Evolutionary conservation across 1,140 invertebrate genomes (phyloP).

Genomic region (Drosophila orena): DNA sequence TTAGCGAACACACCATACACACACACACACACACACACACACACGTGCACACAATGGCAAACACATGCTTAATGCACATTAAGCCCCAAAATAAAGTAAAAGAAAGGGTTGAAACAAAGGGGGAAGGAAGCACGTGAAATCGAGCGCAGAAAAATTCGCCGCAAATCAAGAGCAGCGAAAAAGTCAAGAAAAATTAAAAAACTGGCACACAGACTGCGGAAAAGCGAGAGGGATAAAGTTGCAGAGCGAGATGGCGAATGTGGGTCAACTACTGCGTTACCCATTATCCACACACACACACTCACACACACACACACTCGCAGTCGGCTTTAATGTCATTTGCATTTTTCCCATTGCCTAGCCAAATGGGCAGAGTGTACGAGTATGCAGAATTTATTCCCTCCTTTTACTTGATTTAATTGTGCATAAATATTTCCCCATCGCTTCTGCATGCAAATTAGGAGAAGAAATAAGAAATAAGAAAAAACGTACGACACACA

Average conservation of each 20-base stretch:
- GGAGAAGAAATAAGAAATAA: conserved; percentile 13
- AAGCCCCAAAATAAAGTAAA: conserved; percentile 23
- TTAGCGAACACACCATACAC: conserved; percentile 26
- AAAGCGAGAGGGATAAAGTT: background rate
- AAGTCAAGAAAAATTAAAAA: conserved; percentile 70
- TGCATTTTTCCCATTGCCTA: conserved; percentile 61
- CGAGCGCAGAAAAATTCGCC: conserved; percentile 40
- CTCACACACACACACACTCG: conserved; percentile 1
- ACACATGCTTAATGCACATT: conserved; percentile 53
- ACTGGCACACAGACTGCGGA: conserved; percentile 26
- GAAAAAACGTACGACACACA: conserved; percentile 5
- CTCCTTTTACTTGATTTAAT: conserved; percentile 77
- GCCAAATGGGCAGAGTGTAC: conserved; percentile 44
- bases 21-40: conserved; percentile 21
- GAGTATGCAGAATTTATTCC: conserved; percentile 56
- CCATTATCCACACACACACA: conserved; percentile 52
- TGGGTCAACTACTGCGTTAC: conserved; percentile 70
- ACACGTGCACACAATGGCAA: background rate
- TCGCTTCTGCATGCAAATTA: conserved; percentile 72
- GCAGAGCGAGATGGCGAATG: conserved; percentile 40
- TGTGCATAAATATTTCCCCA: conserved; percentile 80
- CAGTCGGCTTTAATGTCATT: conserved; percentile 57
- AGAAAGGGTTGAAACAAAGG: background rate
- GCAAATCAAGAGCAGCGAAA: conserved; percentile 73
- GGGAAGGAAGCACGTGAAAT: conserved; percentile 13